Evolutionary conservation across 1,140 invertebrate genomes (phyloP), one percentile per base, ranked within the genome.

Genomic region (Zelostemma sp.): DNA sequence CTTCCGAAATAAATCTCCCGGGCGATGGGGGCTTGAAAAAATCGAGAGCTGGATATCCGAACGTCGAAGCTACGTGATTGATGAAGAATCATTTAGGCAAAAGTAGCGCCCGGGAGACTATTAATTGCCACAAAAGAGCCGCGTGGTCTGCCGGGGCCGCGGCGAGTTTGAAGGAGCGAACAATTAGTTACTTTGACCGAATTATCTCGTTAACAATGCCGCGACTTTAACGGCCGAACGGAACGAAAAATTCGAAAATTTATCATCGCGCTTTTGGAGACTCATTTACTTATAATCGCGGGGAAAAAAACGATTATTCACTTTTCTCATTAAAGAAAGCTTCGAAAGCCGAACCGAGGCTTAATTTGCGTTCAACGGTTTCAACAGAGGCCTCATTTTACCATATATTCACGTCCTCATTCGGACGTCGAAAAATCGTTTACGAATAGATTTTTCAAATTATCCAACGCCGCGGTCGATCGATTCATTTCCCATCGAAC

Each of bases 161-260:
- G 82, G 79, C 77, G 48, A 73, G 64, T 78, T 73, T 74, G 82
- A 85, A 83, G 75, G 78, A 62, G 56, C 74, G 76, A 80, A 80
- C 84, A 82, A 85, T 85, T 85, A 85, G 81, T 83, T 83, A 85
- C 78, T 83, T 82, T 85, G 82, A 83, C 81, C 77, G 79, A 85
- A 85, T 85, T 84, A 83, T 83, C 80, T 79, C 70, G 74, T 71
- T 71, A 76, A 83, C 81, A 85, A 83, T 81, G 70, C 57, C 16
- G 41, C 40, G 59, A 43, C 53, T 69, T 64, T 51, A 53, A 46
- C 63, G 45, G 51, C 47, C 60, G 59, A 59, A 64, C 54, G 53
- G 65, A 41, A 61, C 54, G 57, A 58, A 61, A 45, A 67, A 72
- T 68, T 62, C 50, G 49, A 61, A 35, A 19, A 48, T 72, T 25